phyloP scores from a whole-genome alignment of 2,888 invertebrate species.

The Ochropleura plecta region DNA sequence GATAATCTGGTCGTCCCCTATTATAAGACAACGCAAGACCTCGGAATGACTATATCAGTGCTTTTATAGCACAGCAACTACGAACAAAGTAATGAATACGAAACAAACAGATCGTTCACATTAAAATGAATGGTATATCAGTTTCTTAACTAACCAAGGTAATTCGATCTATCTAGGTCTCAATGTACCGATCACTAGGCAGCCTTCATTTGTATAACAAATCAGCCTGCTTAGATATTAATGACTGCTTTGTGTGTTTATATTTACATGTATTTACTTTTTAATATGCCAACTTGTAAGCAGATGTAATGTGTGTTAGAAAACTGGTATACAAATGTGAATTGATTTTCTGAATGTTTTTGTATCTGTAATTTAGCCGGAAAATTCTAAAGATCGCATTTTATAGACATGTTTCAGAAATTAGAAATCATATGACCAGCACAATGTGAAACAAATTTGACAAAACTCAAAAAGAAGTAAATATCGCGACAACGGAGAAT shows the following conservation, averaged over 20 bases:
- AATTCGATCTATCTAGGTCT: slow-evolving; percentile 54
- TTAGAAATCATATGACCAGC: too few relatives aligned
- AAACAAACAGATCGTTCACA: slow-evolving; percentile 22
- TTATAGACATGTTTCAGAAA: too few relatives aligned
- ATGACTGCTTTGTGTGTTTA: slow-evolving; percentile 12
- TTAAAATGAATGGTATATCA: slow-evolving; percentile 40
- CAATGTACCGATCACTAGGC: slow-evolving; percentile 8
- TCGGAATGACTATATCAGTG: neutral
- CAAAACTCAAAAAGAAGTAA: neutral
- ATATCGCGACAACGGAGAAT: neutral
- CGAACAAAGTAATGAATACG: slow-evolving; percentile 25
- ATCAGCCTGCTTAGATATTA: slow-evolving; percentile 31
- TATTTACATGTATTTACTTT: slow-evolving; percentile 11
- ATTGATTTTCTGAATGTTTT: too few relatives aligned
- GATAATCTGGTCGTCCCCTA: too few relatives aligned
- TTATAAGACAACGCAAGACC: neutral
- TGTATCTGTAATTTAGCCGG: too few relatives aligned
- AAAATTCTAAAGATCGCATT: too few relatives aligned
- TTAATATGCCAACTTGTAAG: neutral
- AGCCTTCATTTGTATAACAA: slow-evolving; percentile 35
- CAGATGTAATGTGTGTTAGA: neutral
- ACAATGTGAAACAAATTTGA: neutral
- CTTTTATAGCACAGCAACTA: neutral
- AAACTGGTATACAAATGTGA: neutral
- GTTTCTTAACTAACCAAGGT: slow-evolving; percentile 44